These are phyloP conservation scores for Neoniphon sammara DNA, from an alignment of 2,797 vertebrate species.

Conservation along the genomic window DNA sequence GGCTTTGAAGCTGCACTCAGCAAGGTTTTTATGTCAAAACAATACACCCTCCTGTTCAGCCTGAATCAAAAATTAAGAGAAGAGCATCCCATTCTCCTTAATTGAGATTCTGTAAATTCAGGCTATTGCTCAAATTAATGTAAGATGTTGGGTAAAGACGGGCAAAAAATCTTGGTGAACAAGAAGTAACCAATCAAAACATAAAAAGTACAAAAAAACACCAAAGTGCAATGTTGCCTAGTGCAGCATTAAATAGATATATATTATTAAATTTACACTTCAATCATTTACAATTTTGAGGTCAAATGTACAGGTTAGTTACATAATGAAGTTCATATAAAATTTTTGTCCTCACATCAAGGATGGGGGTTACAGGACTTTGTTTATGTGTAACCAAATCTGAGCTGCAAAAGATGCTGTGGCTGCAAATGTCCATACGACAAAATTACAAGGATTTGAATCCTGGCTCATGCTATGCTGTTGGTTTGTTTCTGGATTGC, in stretches of 20 bases:
- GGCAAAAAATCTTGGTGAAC: too few species aligned
- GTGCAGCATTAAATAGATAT: slow-evolving; percentile 52
- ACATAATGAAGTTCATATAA: slow-evolving; percentile 44
- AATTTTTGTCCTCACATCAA: slow-evolving; percentile 28
- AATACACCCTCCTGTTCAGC: too few species aligned
- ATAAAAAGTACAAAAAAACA: slow-evolving; percentile 10
- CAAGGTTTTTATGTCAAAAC: neutral
- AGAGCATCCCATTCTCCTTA: neutral
- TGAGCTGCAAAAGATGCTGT: neutral
- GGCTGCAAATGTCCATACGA: slow-evolving; percentile 3
- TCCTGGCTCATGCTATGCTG: neutral
- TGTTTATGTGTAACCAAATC: slow-evolving; percentile 19
- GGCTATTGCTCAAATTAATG: too few species aligned
- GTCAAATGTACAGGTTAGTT: slow-evolving; percentile 45
- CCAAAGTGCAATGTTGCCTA: slow-evolving; percentile 38
- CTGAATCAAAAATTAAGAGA: neutral
- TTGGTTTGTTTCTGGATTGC: slow-evolving; percentile 34
- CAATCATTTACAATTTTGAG: slow-evolving; percentile 38
- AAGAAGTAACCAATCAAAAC: too few species aligned
- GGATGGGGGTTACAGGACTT: slow-evolving; percentile 10
- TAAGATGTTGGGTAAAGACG: too few species aligned
- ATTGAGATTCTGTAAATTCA: too few species aligned
- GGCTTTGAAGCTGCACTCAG: neutral
- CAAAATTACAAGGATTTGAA: slow-evolving; percentile 14
- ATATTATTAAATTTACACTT: slow-evolving; percentile 19